Conservation (phyloP, 2,113 vertebrate species). For the Plestiodon gilberti region DNA sequence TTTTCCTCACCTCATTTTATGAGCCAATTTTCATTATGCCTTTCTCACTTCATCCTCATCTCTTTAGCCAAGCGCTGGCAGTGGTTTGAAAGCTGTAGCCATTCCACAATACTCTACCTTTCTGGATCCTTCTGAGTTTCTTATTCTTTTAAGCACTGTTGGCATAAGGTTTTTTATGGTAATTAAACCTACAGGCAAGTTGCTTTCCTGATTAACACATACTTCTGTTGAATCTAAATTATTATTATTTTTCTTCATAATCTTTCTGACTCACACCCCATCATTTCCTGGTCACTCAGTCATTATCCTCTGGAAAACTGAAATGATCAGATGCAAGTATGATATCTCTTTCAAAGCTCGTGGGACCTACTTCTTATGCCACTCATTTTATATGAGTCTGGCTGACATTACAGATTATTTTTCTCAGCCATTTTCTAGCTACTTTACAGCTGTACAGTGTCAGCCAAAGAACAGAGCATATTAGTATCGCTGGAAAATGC, state of each 20-base stretch:
- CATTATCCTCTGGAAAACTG: background rate
- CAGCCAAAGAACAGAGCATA: background rate
- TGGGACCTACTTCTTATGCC: too few relatives aligned
- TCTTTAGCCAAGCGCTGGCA: background rate
- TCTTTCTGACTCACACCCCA: background rate
- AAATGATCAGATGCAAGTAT: too few relatives aligned
- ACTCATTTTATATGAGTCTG: background rate
- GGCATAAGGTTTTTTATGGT: background rate
- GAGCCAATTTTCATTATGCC: background rate
- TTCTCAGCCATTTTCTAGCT: background rate
- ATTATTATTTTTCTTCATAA: background rate
- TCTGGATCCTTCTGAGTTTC: background rate
- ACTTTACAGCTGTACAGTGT: background rate
- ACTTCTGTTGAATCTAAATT: background rate
- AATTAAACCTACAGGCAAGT: background rate
- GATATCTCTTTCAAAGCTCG: too few relatives aligned
- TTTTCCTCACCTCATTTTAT: background rate
- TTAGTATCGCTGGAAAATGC: background rate
- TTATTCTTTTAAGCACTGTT: background rate
- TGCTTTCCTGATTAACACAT: background rate
- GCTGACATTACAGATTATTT: background rate
- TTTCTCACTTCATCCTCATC: background rate
- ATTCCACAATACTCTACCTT: background rate
- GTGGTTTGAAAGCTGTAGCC: background rate
- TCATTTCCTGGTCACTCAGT: background rate